phyloP scores from a whole-genome alignment of 1,140 invertebrate genomes.

The Heterodera carotae region DNA sequence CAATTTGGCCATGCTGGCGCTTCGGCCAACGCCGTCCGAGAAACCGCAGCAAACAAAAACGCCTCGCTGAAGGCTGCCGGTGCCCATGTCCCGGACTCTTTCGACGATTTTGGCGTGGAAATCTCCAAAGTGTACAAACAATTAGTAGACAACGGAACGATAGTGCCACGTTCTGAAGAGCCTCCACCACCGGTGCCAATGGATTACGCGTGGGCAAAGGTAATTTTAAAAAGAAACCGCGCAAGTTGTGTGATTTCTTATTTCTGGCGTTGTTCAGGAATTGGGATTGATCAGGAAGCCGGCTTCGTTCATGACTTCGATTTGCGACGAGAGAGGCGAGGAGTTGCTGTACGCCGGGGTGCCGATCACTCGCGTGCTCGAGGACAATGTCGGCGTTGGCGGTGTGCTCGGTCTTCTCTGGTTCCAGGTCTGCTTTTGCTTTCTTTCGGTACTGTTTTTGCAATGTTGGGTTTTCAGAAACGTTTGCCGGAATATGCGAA shows the following conservation, averaged over 20 bases:
- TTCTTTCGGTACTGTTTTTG: background rate
- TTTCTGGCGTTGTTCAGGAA: conserved; percentile 74
- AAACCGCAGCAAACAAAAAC: conserved; percentile 93
- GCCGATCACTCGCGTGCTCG: conserved; percentile 87
- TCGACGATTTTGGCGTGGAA: conserved; percentile 83
- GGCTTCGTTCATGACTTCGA: conserved; percentile 97
- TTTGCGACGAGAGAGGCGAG: conserved; percentile 97
- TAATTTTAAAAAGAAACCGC: too few relatives aligned
- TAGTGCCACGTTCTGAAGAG: conserved; percentile 84
- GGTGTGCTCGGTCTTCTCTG: conserved; percentile 94
- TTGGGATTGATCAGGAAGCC: conserved; percentile 96
- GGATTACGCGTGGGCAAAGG: conserved; percentile 97
- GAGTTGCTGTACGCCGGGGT: conserved; percentile 97
- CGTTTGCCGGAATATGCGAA: conserved; percentile 88
- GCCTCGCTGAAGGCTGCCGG: conserved; percentile 79
- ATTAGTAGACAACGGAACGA: conserved; percentile 79
- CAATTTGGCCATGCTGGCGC: conserved; percentile 99
- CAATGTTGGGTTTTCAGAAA: conserved; percentile 49
- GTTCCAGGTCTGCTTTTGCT: conserved; percentile 80
- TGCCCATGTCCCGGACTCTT: conserved; percentile 85
- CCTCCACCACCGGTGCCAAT: conserved; percentile 98
- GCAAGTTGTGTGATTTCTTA: too few relatives aligned
- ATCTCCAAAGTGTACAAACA: conserved; percentile 78
- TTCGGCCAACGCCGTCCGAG: conserved; percentile 89
- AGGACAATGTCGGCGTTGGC: conserved; percentile 84